Percentiles rank a stretch among this genome's conserved stretches.
These are phyloP conservation scores for Drosophila subobscura DNA, from an alignment of 1,140 invertebrate species.

Conservation along the genomic window DNA sequence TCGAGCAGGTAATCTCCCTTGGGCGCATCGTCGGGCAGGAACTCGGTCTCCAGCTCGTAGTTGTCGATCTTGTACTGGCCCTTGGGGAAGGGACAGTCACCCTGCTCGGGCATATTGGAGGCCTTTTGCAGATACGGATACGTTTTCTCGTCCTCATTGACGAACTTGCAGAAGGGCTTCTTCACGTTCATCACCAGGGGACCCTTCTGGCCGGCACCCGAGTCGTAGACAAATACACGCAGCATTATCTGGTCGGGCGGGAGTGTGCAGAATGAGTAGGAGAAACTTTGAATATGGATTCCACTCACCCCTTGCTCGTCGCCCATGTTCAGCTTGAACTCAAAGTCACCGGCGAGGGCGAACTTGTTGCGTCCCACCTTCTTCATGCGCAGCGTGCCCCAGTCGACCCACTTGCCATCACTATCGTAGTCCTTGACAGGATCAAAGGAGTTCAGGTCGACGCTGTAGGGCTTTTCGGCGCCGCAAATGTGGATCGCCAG, in stretches of 20 bases:
- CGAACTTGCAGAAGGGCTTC: conserved; percentile 67
- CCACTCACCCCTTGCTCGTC: conserved; percentile 55
- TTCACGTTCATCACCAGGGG: conserved; percentile 61
- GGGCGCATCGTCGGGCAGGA: conserved; percentile 62
- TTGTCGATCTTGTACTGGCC: conserved; percentile 61
- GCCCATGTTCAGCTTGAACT: conserved; percentile 61
- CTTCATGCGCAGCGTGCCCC: conserved; percentile 65
- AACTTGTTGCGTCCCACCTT: conserved; percentile 62
- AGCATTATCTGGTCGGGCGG: conserved; percentile 33
- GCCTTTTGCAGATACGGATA: conserved; percentile 57
- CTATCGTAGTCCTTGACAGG: conserved; percentile 22
- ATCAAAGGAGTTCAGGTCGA: conserved; percentile 62
- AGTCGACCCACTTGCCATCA: conserved; percentile 64
- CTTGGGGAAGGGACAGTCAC: conserved; percentile 61
- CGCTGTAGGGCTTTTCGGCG: conserved; percentile 52
- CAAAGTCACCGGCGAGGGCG: conserved; percentile 52
- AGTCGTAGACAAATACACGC: conserved; percentile 53
- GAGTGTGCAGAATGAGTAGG: background rate
- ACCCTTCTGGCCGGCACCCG: conserved; percentile 35
- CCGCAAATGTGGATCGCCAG: conserved; percentile 1
- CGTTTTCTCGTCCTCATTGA: conserved; percentile 65
- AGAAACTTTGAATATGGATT: too few relatives aligned
- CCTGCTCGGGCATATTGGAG: conserved; percentile 59
- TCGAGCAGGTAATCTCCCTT: conserved; percentile 60
- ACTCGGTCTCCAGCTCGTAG: conserved; percentile 67